A percentile compares a stretch with the other conserved stretches of the same genome.
phyloP scores from a whole-genome alignment of 2,113 vertebrate species.

The Emydocephalus ijimae region DNA sequence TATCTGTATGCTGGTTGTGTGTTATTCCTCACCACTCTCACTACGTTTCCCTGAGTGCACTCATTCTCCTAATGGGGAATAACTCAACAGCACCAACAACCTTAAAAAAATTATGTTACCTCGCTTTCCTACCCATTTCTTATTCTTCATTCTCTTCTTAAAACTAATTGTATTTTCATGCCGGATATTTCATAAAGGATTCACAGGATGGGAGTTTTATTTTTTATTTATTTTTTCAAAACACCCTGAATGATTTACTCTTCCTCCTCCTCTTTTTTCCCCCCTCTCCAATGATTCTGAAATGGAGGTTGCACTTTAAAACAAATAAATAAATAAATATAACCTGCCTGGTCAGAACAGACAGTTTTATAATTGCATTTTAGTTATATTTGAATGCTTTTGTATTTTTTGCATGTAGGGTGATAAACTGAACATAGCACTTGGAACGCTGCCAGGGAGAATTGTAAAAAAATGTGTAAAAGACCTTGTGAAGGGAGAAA shows the following conservation, averaged over 20 bases:
- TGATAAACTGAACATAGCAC: conserved; percentile 59
- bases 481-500: conserved; percentile 35
- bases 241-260: conserved; percentile 13
- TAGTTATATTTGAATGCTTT: conserved; percentile 66
- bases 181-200: conserved; percentile 53
- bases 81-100: conserved; percentile 35
- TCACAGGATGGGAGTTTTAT: conserved; percentile 32
- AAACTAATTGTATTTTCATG: conserved; percentile 60
- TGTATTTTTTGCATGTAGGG: conserved; percentile 60
- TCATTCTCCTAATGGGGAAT: too few species aligned
- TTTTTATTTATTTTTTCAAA: conserved; percentile 27
- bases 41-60: too few species aligned
- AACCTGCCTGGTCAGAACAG: conserved; percentile 48
- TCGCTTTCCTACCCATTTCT: conserved; percentile 31
- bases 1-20: too few species aligned
- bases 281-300: conserved; percentile 46
- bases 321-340: conserved; percentile 14
- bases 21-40: too few species aligned
- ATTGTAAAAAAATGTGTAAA: conserved; percentile 50
- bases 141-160: conserved; percentile 42
- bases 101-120: conserved; percentile 58
- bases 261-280: conserved; percentile 1
- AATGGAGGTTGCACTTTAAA: conserved; percentile 55
- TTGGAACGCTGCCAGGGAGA: conserved; percentile 62
- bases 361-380: conserved; percentile 70